A percentile compares a stretch with the other conserved stretches of the same genome.
Evolutionary conservation across 2,888 invertebrate genomes (phyloP).

Genomic region (Tetropium fuscum): DNA sequence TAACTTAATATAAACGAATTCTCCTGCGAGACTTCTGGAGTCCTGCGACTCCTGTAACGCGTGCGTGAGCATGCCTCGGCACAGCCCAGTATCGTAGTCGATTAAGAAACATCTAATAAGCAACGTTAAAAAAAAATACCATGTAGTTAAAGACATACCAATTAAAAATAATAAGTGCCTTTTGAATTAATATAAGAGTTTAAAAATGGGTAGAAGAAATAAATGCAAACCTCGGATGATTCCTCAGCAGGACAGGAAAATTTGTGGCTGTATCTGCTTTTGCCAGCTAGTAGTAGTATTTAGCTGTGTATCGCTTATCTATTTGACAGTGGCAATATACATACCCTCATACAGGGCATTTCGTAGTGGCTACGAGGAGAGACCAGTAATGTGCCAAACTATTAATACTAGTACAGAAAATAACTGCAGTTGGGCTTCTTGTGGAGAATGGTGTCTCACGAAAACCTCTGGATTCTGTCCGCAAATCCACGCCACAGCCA

Average conservation of each 20-base stretch:
- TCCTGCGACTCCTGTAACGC: constrained; percentile 25
- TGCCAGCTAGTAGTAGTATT: constrained; percentile 82
- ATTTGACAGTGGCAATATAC: constrained; percentile 81
- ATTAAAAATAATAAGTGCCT: constrained; percentile 43
- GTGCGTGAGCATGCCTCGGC: constrained; percentile 28
- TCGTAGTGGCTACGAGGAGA: constrained; percentile 75
- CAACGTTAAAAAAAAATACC: constrained; percentile 12
- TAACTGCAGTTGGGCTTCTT: constrained; percentile 80
- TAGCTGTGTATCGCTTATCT: constrained; percentile 81
- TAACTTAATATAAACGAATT: constrained; percentile 16
- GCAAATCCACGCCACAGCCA: constrained; percentile 77
- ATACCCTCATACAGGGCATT: constrained; percentile 80
- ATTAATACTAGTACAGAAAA: constrained; percentile 75
- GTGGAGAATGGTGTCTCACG: constrained; percentile 84
- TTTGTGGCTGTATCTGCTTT: constrained; percentile 81
- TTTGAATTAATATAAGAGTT: constrained; percentile 34
- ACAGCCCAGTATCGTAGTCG: constrained; percentile 34
- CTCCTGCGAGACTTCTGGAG: constrained; percentile 3
- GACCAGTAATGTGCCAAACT: constrained; percentile 77
- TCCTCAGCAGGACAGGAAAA: constrained; percentile 78
- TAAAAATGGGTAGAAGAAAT: constrained; percentile 69
- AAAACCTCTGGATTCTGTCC: constrained; percentile 82
- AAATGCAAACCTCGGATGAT: constrained; percentile 75
- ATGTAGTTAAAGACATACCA: constrained; percentile 23
- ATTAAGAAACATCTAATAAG: constrained; percentile 31